phyloP scores from a whole-genome alignment of 2,888 invertebrate species.

The Eudasyphora cyanicolor region DNA sequence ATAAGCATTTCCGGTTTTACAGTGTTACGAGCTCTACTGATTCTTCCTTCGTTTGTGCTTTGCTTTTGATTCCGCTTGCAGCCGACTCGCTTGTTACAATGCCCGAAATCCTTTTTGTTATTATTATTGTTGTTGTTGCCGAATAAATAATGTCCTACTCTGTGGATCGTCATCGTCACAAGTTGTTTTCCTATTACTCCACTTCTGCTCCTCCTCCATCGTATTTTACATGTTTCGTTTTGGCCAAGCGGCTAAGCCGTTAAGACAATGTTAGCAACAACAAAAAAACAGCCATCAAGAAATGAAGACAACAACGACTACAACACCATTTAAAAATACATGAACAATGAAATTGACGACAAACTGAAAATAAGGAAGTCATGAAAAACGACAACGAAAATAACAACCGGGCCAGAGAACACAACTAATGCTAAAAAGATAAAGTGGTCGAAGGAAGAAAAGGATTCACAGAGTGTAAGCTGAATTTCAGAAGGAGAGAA shows the following conservation, averaged over 20 bases:
- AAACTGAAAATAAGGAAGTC: no score
- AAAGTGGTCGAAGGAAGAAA: conserved; percentile 7
- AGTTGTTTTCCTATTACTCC: conserved; percentile 28
- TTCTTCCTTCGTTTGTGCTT: no score
- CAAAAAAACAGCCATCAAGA: no score
- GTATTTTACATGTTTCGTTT: conserved; percentile 53
- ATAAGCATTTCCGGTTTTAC: conserved; percentile 68
- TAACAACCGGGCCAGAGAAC: background rate
- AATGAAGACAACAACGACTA: background rate
- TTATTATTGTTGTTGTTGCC: no score
- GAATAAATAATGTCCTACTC: background rate
- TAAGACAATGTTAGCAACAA: conserved; percentile 48
- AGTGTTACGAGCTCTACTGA: conserved; percentile 41
- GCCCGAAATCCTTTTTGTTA: conserved; percentile 53
- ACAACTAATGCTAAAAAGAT: conserved; percentile 4
- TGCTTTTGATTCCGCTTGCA: conserved; percentile 38
- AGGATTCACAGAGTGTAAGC: conserved; percentile 25
- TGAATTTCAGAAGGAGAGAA: conserved; percentile 29
- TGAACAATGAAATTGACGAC: conserved; percentile 55
- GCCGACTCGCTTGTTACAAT: conserved; percentile 34
- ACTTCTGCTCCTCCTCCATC: conserved; percentile 4
- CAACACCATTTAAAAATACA: conserved; percentile 21
- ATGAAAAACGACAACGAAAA: no score
- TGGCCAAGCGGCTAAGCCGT: conserved; percentile 42
- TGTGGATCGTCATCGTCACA: conserved; percentile 43